These are phyloP conservation scores for Salvator merianae DNA, from an alignment of 2,113 vertebrate genomes.

Conservation along the genomic window DNA sequence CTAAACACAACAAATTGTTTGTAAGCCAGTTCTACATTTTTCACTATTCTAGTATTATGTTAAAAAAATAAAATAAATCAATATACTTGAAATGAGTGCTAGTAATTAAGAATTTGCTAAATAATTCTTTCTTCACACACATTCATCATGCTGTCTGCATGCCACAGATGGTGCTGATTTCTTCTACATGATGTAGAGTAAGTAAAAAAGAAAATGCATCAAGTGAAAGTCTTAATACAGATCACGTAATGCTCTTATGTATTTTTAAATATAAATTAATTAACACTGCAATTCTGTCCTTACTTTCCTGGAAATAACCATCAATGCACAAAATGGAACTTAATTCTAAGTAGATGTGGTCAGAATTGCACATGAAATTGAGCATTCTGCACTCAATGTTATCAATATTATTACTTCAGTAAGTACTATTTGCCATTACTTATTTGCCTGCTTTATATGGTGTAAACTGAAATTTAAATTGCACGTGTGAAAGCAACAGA, in stretches of 20 bases:
- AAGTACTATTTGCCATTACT: no score
- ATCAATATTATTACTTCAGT: no score
- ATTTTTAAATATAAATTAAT: background rate
- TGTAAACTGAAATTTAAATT: no score
- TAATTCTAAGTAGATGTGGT: no score
- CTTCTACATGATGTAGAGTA: background rate
- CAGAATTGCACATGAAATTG: no score
- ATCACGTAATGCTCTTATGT: background rate
- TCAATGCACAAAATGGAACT: no score
- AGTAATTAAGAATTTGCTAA: background rate
- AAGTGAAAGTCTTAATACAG: background rate
- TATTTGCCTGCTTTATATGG: no score
- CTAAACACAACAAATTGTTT: background rate
- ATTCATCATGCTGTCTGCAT: conserved; percentile 2
- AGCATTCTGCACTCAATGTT: no score
- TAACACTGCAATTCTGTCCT: background rate
- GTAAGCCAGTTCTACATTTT: background rate
- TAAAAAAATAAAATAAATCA: background rate
- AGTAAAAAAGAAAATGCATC: background rate
- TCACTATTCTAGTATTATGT: background rate
- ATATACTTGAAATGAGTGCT: background rate
- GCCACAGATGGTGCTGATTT: background rate
- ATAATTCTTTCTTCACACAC: background rate
- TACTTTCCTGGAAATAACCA: background rate
- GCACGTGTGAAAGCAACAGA: no score